Percentiles rank a stretch among this genome's conserved stretches.
Evolutionary conservation across 2,888 invertebrate genomes (phyloP).

Genomic region (Xanthia icteritia): DNA sequence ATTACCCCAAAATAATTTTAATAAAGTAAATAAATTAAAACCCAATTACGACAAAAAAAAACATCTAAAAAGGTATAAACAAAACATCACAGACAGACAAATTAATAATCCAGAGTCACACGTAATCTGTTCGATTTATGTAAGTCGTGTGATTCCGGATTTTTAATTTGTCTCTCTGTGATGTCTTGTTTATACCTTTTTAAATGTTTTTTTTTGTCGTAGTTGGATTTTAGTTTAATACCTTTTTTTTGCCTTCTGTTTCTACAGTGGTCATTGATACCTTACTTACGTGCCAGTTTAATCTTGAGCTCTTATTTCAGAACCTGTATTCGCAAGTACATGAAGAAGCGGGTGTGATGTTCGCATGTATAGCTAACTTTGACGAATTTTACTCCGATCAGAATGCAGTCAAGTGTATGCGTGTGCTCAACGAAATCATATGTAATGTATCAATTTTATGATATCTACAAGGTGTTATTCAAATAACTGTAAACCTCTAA

Average conservation of each 20-base stretch:
- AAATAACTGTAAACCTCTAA: not conserved
- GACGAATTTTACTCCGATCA: conserved; percentile 99
- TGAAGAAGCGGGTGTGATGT: conserved; percentile 97
- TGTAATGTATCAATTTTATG: conserved; percentile 90
- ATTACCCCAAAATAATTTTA: too few relatives aligned
- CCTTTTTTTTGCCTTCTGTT: not conserved
- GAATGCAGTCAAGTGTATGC: conserved; percentile 99
- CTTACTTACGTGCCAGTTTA: not conserved
- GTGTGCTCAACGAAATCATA: conserved; percentile 99
- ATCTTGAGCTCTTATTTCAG: conserved; percentile 79
- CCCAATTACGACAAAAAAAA: too few relatives aligned
- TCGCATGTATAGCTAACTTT: conserved; percentile 99
- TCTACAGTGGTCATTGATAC: not conserved
- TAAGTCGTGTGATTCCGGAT: too few relatives aligned
- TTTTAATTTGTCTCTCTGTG: too few relatives aligned
- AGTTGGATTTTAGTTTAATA: too few relatives aligned
- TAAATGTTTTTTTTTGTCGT: too few relatives aligned
- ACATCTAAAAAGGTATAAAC: too few relatives aligned
- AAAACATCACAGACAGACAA: too few relatives aligned
- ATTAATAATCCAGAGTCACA: too few relatives aligned
- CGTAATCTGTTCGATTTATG: too few relatives aligned
- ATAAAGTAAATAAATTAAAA: too few relatives aligned
- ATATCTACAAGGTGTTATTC: not conserved
- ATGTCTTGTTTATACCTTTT: too few relatives aligned
- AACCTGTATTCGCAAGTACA: conserved; percentile 95